Evolutionary conservation across 2,888 invertebrate species (phyloP).

Genomic region (Agrochola lota): DNA sequence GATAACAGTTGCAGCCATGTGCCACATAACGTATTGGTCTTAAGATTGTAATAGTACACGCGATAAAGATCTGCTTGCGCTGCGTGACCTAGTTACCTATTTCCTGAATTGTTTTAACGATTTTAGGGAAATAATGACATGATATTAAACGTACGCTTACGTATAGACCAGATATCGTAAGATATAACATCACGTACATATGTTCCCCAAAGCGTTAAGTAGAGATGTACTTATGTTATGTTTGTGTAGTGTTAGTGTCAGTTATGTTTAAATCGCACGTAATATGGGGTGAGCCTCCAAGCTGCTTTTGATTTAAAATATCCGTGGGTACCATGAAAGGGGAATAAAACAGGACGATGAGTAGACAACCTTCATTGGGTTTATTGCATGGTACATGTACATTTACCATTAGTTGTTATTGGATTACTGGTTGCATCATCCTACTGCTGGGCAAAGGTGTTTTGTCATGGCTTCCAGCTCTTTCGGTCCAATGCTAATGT

Average conservation of each 20-base stretch:
- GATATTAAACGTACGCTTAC: not conserved
- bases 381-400: too few relatives aligned
- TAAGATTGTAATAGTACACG: constrained; percentile 39
- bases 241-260: too few relatives aligned
- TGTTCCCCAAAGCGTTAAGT: too few relatives aligned
- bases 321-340: not conserved
- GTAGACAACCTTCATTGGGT: not conserved
- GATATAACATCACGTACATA: too few relatives aligned
- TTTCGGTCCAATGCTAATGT: not conserved
- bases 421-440: not conserved
- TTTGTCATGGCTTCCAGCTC: not conserved
- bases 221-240: too few relatives aligned
- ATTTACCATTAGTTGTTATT: not conserved
- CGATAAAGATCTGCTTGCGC: constrained; percentile 41
- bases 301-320: not conserved
- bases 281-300: too few relatives aligned
- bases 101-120: constrained; percentile 25
- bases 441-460: not conserved
- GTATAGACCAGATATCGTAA: not conserved
- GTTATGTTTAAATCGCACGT: too few relatives aligned
- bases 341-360: not conserved
- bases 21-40: constrained; percentile 42
- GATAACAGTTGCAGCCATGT: constrained; percentile 41
- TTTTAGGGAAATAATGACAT: constrained; percentile 15
- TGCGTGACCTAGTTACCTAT: constrained; percentile 13